phyloP scores from a whole-genome alignment of 1,140 invertebrate species.

The Orius insidiosus region DNA sequence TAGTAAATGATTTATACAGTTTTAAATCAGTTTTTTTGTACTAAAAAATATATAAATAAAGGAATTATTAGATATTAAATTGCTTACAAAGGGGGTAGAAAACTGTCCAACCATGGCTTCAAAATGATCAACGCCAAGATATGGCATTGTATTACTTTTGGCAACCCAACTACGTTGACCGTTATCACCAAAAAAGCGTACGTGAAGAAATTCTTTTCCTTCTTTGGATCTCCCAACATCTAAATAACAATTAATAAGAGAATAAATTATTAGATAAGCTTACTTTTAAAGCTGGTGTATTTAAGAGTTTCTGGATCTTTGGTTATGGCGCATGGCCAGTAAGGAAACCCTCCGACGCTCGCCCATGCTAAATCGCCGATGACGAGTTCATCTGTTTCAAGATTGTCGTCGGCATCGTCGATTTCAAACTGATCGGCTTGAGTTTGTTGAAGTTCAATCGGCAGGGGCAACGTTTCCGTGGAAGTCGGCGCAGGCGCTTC shows the following conservation, averaged over 20 bases:
- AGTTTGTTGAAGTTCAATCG: constrained; percentile 2
- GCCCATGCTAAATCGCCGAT: constrained; percentile 62
- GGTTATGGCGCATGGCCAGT: constrained; percentile 62
- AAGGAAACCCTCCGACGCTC: constrained; percentile 49
- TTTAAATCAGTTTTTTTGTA: constrained; percentile 32
- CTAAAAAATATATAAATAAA: constrained; percentile 21
- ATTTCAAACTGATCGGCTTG: constrained; percentile 10
- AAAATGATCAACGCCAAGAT: constrained; percentile 42
- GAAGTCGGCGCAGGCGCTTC: constrained; percentile 9
- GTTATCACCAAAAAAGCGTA: constrained; percentile 73
- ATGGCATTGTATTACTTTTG: constrained; percentile 43
- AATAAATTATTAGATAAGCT: background rate
- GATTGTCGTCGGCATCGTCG: constrained; percentile 15
- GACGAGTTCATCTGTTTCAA: constrained; percentile 23
- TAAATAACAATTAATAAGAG: constrained; percentile 1
- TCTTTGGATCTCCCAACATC: background rate
- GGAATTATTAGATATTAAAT: constrained; percentile 28
- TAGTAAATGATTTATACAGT: constrained; percentile 29
- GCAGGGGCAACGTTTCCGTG: constrained; percentile 14
- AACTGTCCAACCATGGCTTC: constrained; percentile 27
- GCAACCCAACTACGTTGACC: constrained; percentile 61
- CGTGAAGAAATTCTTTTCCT: constrained; percentile 34
- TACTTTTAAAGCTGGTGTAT: background rate
- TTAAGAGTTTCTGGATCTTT: constrained; percentile 34
- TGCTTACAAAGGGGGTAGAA: constrained; percentile 13